A percentile compares a stretch with the other conserved stretches of the same genome.
Evolutionary conservation across 2,113 vertebrate genomes (phyloP).

Genomic region (Symphodus melops): DNA sequence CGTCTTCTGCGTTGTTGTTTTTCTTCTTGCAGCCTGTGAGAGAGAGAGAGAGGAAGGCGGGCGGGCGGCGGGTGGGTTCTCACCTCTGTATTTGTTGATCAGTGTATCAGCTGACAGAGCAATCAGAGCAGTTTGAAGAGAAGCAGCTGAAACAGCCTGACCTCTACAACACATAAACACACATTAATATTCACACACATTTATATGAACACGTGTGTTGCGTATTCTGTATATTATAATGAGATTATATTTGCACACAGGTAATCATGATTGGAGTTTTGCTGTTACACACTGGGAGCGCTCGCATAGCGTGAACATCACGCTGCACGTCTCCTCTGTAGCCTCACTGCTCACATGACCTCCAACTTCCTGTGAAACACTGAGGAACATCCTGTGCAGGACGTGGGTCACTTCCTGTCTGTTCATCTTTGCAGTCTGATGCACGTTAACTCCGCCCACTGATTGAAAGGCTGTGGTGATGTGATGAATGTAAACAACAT

Average conservation of each 20-base stretch:
- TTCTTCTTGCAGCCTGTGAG: too few species aligned
- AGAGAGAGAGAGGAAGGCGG: too few species aligned
- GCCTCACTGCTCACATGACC: slow-evolving; percentile 70
- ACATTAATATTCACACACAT: background rate
- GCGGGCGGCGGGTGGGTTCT: too few species aligned
- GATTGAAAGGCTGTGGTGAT: slow-evolving; percentile 66
- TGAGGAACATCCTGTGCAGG: slow-evolving; percentile 83
- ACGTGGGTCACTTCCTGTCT: slow-evolving; percentile 67
- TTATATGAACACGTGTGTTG: too few species aligned
- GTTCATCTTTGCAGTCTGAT: slow-evolving; percentile 50
- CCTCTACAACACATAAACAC: slow-evolving; percentile 62
- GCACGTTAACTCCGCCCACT: slow-evolving; percentile 35
- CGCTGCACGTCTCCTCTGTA: slow-evolving; percentile 66
- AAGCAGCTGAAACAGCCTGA: slow-evolving; percentile 69
- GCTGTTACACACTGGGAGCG: slow-evolving; percentile 67
- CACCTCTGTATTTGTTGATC: slow-evolving; percentile 86
- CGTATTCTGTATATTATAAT: too few species aligned
- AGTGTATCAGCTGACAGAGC: slow-evolving; percentile 84
- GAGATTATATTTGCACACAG: too few species aligned
- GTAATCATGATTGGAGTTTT: too few species aligned
- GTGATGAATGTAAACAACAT: slow-evolving; percentile 77
- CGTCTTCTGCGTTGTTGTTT: too few species aligned
- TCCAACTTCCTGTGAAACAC: slow-evolving; percentile 63
- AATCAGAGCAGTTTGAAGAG: slow-evolving; percentile 79
- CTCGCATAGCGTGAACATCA: slow-evolving; percentile 84